Evolutionary conservation across 2,113 vertebrate genomes (phyloP), one percentile per base, ranked within the genome.

Genomic region (Hypanus sabinus): DNA sequence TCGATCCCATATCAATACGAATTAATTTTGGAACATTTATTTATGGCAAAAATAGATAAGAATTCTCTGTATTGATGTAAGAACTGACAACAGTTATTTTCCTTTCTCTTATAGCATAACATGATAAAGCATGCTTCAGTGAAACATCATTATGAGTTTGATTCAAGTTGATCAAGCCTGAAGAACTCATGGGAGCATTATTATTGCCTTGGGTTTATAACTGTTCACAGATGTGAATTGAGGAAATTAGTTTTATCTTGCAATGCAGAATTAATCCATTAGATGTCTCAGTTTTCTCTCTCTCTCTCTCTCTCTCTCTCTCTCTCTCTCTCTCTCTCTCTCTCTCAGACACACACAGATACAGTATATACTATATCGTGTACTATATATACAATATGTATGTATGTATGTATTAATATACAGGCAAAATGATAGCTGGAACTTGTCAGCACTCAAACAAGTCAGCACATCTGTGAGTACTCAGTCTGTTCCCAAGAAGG

Each of bases 91-190:
- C 22, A 73, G 70, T 27, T 46, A 73, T 93, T 73, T 93, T 38
- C 68, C 70, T 55, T 93, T 93, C 91, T 93, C 73, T 12, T n/a
- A 33, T 30, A 91, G 60, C n/a, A 12, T 65, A 22, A 70, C 68
- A 71, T 16, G 36, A 71, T 73, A 55, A 93, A 73, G 73, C 38
- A 90, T 27, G 18, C 5, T 65, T 90, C n/a, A 62, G 22, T 55
- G 91, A 92, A 73, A 11, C 33, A 73, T 46, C 22, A 75, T 93
- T 93, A 55, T 24, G 22, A 46, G 1, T 73, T 93, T 93, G 70
- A 73, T 93, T 93, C 38, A 55, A 68, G 62, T 92, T 92, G 90
- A 71, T 92, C 83, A 46, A 46, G 68, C 91, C 68, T 75, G 38
- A 93, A 24, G 70, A 38, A 3, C 24, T 38, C 91, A 73, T 55